phyloP scores from a whole-genome alignment of 2,113 vertebrate genomes.

The Sinosuthora webbiana region DNA sequence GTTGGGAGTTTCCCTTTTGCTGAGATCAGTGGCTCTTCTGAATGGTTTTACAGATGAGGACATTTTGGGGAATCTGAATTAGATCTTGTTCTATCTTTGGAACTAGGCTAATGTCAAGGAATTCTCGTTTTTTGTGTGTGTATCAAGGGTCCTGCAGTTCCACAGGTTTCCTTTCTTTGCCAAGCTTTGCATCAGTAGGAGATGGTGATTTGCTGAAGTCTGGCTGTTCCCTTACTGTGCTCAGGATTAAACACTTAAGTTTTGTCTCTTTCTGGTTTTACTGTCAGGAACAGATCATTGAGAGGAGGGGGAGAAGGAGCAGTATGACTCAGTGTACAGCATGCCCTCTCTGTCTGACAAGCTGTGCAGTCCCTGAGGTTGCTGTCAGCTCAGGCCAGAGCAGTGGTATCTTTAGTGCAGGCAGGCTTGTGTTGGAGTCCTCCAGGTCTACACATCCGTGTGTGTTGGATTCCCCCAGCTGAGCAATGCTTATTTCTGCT shows the following conservation, averaged over 20 bases:
- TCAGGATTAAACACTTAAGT: background rate
- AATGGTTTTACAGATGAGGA: background rate
- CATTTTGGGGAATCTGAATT: background rate
- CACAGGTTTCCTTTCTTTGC: background rate
- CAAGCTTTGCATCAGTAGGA: background rate
- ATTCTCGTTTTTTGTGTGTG: background rate
- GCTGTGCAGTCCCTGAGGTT: background rate
- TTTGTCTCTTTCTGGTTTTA: background rate
- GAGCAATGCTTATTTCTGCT: background rate
- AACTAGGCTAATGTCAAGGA: background rate
- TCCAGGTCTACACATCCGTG: background rate
- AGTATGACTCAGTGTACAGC: background rate
- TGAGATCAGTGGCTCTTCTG: background rate
- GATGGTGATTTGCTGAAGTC: background rate
- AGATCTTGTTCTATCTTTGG: background rate
- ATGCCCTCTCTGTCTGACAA: background rate
- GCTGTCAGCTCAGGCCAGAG: background rate
- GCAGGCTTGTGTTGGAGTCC: background rate
- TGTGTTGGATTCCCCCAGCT: background rate
- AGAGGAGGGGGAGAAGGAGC: background rate
- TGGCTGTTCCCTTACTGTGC: background rate
- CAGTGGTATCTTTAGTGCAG: background rate
- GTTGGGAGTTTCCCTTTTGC: background rate
- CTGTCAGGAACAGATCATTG: background rate
- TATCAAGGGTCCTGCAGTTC: background rate